These are phyloP conservation scores for Scaptodrosophila latifasciaeformis DNA, from an alignment of 2,888 invertebrate species.

Conservation along the genomic window DNA sequence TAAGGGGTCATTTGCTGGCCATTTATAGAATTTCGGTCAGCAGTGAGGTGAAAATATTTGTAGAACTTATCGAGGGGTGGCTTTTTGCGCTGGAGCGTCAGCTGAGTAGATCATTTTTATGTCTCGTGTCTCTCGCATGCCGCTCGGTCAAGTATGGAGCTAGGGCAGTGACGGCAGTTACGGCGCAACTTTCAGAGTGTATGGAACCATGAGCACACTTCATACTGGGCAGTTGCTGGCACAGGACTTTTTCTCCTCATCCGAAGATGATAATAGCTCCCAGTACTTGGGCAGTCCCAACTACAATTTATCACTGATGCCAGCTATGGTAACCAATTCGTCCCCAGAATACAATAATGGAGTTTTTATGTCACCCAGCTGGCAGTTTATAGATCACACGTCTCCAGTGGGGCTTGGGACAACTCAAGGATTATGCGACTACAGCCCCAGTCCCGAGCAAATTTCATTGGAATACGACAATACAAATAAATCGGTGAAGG, in stretches of 20 bases:
- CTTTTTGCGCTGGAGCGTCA: slow-evolving; percentile 20
- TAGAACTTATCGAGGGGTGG: slow-evolving; percentile 48
- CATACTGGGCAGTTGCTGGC: slow-evolving; percentile 3
- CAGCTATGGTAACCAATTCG: slow-evolving; percentile 10
- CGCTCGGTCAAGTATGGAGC: background rate
- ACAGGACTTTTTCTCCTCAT: slow-evolving; percentile 61
- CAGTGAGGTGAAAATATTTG: slow-evolving; percentile 59
- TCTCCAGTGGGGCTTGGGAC: no score
- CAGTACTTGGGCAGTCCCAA: slow-evolving; percentile 68
- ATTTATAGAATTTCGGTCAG: slow-evolving; percentile 57
- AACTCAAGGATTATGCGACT: background rate
- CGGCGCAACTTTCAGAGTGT: slow-evolving; percentile 48
- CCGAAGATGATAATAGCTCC: slow-evolving; percentile 71
- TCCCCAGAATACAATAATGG: slow-evolving; percentile 25
- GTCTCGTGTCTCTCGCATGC: slow-evolving; percentile 44
- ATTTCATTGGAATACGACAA: background rate
- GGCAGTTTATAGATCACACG: slow-evolving; percentile 43
- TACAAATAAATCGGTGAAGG: background rate
- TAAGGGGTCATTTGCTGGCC: slow-evolving; percentile 62
- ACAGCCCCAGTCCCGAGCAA: background rate
- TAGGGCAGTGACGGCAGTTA: slow-evolving; percentile 40
- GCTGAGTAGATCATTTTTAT: slow-evolving; percentile 5
- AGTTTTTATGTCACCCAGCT: slow-evolving; percentile 45
- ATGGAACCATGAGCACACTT: slow-evolving; percentile 49
- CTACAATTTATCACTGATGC: slow-evolving; percentile 41